Conservation (phyloP, 2,888 invertebrate genomes). For the Thymelicus acteon region DNA sequence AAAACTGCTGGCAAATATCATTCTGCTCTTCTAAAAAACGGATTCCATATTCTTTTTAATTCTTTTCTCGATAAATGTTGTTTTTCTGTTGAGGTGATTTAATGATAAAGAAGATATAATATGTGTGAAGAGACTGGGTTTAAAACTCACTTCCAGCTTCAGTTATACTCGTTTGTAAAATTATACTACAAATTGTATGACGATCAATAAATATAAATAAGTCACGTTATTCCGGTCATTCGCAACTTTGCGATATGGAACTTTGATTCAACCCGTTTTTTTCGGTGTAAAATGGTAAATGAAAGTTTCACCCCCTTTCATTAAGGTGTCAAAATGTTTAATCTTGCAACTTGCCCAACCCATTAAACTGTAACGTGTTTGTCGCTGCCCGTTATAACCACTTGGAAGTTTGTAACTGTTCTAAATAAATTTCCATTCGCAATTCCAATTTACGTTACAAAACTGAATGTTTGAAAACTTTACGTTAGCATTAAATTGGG, state of each 20-base stretch:
- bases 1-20: background rate
- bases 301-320: background rate
- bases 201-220: too few relatives aligned
- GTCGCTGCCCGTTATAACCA: constrained; percentile 16
- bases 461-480: constrained; percentile 9
- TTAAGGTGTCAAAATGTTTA: background rate
- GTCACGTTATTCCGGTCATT: too few relatives aligned
- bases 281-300: background rate
- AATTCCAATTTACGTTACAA: constrained; percentile 20
- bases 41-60: background rate
- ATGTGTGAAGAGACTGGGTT: too few relatives aligned
- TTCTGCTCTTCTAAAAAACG: background rate
- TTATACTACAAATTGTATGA: too few relatives aligned
- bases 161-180: too few relatives aligned
- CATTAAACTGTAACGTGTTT: constrained; percentile 18
- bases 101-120: too few relatives aligned
- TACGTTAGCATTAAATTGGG: constrained; percentile 12
- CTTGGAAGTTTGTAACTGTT: constrained; percentile 26
- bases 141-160: too few relatives aligned
- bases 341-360: constrained; percentile 4
- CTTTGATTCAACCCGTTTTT: background rate
- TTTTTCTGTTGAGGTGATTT: too few relatives aligned
- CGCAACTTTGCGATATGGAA: too few relatives aligned
- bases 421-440: constrained; percentile 24
- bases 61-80: too few relatives aligned